Base-by-base conservation (phyloP, 2,888 invertebrate species). In the Nomada lathburiana region DNA sequence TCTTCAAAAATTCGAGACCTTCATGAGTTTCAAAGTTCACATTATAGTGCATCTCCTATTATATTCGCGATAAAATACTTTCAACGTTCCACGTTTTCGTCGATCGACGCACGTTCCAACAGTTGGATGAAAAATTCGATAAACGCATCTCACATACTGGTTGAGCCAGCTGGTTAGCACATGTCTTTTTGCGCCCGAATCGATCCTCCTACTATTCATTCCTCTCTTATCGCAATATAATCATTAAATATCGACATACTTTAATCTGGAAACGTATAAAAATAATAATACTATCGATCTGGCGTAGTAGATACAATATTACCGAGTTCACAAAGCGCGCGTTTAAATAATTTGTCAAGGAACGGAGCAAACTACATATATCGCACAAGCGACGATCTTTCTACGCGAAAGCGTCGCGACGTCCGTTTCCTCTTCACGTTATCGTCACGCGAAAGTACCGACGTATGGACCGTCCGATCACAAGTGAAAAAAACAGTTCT, bases 271-370 rank as follows among this genome's bases (percentile, higher is more conserved):
- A 85, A 90, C 85, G 87, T 91, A 90, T 91, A 91, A 90, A 92
- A 91, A 89, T 91, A 91, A 91, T 90, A 92, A 91, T 91, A 91
- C 91, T 91, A 90, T 89, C 82, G 86, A 89, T 89, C 86, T 81
- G 85, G 81, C 84, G 82, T 85, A 76, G 69, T 67, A 71, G 74
- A 75, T 80, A 80, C 74, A 70, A 62, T 65, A 78, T 73, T 71
- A 68, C 29, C 71, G 67, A 72, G 74, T 77, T 69, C 59, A 63
- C 65, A 23, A 69, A 65, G 60, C 65, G 62, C 68, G 57, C 36
- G 23, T 57, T 64, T 52, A 72, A 62, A 69, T 44, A 55, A 65
- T 36, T 29, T 42, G 70, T 50, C 36, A 64, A 79, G 64, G 20
- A 64, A 64, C 69, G 47, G 65, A 76, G 44, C 65, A 47, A 75